phyloP scores from a whole-genome alignment of 2,797 vertebrate species.

The Loriculus beryllinus region DNA sequence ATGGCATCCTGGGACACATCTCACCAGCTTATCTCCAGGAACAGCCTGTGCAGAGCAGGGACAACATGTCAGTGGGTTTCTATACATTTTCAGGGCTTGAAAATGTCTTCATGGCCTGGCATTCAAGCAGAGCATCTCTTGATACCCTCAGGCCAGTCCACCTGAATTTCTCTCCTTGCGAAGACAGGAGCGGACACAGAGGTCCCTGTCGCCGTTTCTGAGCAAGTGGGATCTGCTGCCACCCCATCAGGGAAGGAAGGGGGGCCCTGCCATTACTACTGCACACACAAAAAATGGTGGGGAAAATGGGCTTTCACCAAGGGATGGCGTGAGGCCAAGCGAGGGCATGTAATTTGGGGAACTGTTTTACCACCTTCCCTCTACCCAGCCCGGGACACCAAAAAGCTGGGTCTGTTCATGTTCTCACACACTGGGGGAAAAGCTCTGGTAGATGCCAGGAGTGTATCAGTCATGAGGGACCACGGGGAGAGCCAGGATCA shows the following conservation, averaged over 20 bases:
- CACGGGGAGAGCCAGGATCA: not conserved
- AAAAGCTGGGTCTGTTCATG: not conserved
- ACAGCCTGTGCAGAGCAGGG: not conserved
- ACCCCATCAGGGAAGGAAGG: rapidly evolving
- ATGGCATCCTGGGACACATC: not conserved
- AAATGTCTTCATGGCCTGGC: not conserved
- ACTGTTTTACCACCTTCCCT: not conserved
- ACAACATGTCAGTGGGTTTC: not conserved
- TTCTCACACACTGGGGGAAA: not conserved
- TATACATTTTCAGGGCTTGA: not conserved
- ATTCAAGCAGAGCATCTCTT: not conserved
- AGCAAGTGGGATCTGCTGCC: not conserved
- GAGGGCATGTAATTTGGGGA: not conserved
- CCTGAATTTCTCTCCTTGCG: not conserved
- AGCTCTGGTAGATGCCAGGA: not conserved
- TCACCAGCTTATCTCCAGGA: not conserved
- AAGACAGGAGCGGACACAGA: not conserved
- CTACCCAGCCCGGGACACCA: not conserved
- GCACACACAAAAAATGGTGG: not conserved
- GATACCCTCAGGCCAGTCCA: not conserved
- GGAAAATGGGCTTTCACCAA: not conserved
- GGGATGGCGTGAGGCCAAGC: not conserved
- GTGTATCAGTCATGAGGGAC: not conserved
- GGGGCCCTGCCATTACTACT: not conserved
- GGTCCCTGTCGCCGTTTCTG: not conserved